A percentile compares a stretch with the other conserved stretches of the same genome.
phyloP scores from a whole-genome alignment of 2,113 vertebrate genomes.

The Callipepla squamata region DNA sequence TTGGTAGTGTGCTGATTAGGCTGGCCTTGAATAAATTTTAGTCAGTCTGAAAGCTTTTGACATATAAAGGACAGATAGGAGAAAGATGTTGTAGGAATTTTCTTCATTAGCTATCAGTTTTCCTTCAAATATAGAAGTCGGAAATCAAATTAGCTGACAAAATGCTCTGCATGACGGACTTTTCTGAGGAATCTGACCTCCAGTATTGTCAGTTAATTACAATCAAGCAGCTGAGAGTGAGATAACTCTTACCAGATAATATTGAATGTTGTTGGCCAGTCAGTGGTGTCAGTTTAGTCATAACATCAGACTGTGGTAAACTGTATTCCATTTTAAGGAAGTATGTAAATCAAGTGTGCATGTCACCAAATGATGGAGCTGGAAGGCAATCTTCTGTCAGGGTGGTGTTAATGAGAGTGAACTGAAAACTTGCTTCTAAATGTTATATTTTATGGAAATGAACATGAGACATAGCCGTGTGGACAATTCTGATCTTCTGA shows the following conservation, averaged over 20 bases:
- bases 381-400: not conserved
- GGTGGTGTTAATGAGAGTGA: not conserved
- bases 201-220: not conserved
- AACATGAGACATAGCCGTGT: not conserved
- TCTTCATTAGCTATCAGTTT: not conserved
- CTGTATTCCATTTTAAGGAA: not conserved
- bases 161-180: not conserved
- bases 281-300: not conserved
- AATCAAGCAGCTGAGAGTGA: not conserved
- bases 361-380: not conserved
- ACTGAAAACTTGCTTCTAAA: not conserved
- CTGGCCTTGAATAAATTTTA: not conserved
- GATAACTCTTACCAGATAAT: not conserved
- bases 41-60: not conserved
- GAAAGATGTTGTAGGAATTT: not conserved
- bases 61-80: not conserved
- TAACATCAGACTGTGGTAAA: not conserved
- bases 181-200: not conserved
- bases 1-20: not conserved
- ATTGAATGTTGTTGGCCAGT: not conserved
- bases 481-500: not conserved
- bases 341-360: fast-evolving
- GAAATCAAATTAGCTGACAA: not conserved
- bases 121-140: not conserved
- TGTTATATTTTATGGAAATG: not conserved